Evolutionary conservation across 2,888 invertebrate species (phyloP).

Genomic region (Hymenopus coronatus): DNA sequence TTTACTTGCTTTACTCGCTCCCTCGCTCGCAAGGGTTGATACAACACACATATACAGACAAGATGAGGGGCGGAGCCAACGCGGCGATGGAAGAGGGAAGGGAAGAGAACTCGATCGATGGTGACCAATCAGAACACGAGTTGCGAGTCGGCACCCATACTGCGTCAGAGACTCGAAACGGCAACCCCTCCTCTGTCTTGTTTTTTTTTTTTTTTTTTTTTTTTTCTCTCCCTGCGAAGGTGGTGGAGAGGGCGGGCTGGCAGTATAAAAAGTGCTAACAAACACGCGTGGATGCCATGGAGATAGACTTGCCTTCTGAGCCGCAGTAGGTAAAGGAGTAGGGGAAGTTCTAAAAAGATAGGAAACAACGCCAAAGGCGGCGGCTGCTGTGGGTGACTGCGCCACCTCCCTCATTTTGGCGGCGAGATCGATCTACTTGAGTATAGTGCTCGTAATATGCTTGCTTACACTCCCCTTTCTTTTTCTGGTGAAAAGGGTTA

Average conservation of each 20-base stretch:
- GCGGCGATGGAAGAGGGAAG: neutral
- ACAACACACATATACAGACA: constrained; percentile 5
- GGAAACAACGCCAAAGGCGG: neutral
- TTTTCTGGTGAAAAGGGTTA: neutral
- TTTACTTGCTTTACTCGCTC: constrained; percentile 15
- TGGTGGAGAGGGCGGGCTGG: constrained; percentile 19
- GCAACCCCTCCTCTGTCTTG: constrained; percentile 14
- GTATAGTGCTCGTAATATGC: neutral
- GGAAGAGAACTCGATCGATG: constrained; percentile 16
- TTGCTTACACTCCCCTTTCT: neutral
- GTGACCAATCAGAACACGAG: constrained; percentile 23
- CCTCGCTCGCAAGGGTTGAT: constrained; percentile 17
- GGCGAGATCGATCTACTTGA: neutral
- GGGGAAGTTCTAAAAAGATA: constrained; percentile 20
- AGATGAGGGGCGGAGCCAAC: constrained; percentile 9
- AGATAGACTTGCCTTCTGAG: constrained; percentile 26
- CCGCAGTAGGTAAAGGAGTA: neutral
- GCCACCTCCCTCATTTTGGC: neutral
- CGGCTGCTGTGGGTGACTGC: neutral
- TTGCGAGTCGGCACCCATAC: constrained; percentile 16
- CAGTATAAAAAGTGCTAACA: constrained; percentile 26
- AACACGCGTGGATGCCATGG: constrained; percentile 31
- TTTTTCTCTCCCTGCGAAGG: constrained; percentile 1
- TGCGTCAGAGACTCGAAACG: constrained; percentile 24
- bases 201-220: constrained; percentile 5